These are phyloP conservation scores for Liolophura sinensis DNA, from an alignment of 1,140 invertebrate species.

Conservation along the genomic window DNA sequence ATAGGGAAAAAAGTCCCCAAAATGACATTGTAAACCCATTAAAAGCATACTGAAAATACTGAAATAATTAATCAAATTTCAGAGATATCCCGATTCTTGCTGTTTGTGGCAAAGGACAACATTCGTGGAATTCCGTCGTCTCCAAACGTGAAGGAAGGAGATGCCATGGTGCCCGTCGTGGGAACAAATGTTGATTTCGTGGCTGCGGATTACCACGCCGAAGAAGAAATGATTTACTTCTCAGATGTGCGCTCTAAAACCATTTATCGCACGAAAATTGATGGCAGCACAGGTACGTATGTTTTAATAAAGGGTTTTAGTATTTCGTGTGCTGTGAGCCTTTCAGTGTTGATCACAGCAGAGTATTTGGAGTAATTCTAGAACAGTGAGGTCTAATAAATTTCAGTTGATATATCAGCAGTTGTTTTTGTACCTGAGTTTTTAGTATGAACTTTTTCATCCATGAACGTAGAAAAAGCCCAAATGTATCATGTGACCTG, in stretches of 20 bases:
- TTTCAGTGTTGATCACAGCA: too few species aligned
- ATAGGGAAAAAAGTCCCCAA: too few species aligned
- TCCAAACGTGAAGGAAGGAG: constrained; percentile 72
- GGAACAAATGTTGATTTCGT: constrained; percentile 79
- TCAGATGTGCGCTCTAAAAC: constrained; percentile 97
- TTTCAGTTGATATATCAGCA: too few species aligned
- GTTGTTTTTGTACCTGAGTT: too few species aligned
- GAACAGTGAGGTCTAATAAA: too few species aligned
- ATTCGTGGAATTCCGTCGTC: constrained; percentile 93
- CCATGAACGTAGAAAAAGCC: too few species aligned
- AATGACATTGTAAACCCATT: too few species aligned
- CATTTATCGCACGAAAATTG: constrained; percentile 87
- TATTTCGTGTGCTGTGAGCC: too few species aligned
- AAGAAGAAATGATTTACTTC: constrained; percentile 91
- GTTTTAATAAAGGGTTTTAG: constrained; percentile 21
- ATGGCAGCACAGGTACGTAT: constrained; percentile 76
- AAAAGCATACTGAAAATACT: too few species aligned
- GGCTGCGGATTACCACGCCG: constrained; percentile 93
- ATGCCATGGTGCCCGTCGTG: constrained; percentile 77
- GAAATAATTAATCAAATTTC: constrained; percentile 25
- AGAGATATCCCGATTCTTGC: constrained; percentile 87
- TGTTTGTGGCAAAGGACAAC: constrained; percentile 96
- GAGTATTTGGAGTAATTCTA: too few species aligned
- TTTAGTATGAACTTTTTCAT: too few species aligned
- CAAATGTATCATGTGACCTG: too few species aligned